Percentiles rank a stretch among this genome's conserved stretches.
Evolutionary conservation across 2,113 vertebrate species (phyloP).

Genomic region (Campylorhamphus procurvoides): DNA sequence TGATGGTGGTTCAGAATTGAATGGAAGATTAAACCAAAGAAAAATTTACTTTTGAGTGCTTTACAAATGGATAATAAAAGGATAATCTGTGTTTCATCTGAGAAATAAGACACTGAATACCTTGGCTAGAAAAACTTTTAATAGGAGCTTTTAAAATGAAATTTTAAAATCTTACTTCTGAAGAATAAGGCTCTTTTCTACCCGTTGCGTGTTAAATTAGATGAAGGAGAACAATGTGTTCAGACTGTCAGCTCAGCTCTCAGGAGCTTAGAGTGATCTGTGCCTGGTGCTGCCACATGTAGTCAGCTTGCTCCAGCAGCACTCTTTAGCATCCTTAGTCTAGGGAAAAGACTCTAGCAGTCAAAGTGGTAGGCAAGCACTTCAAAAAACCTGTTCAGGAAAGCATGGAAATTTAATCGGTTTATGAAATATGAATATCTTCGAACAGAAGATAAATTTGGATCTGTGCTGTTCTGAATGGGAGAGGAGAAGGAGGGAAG

Average conservation of each 20-base stretch:
- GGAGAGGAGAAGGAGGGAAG: neutral
- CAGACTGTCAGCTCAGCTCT: neutral
- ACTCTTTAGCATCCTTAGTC: neutral
- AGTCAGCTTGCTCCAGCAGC: neutral
- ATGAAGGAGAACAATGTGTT: neutral
- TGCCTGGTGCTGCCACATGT: neutral
- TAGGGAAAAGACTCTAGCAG: neutral
- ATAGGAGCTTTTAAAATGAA: neutral
- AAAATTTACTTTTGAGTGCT: neutral
- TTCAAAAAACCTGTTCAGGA: neutral
- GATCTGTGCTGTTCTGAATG: neutral
- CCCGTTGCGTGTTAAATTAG: accelerated
- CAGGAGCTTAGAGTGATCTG: neutral
- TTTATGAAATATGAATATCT: neutral
- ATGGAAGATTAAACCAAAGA: neutral
- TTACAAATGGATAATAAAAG: neutral
- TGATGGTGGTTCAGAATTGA: neutral
- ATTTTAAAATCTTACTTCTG: neutral
- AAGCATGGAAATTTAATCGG: accelerated
- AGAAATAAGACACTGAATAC: neutral
- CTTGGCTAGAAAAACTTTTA: neutral
- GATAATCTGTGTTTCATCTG: neutral
- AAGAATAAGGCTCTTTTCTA: neutral
- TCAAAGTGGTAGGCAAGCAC: neutral
- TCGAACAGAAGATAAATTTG: neutral